phyloP scores from a whole-genome alignment of 2,113 vertebrate species.

The Calyptomena viridis region DNA sequence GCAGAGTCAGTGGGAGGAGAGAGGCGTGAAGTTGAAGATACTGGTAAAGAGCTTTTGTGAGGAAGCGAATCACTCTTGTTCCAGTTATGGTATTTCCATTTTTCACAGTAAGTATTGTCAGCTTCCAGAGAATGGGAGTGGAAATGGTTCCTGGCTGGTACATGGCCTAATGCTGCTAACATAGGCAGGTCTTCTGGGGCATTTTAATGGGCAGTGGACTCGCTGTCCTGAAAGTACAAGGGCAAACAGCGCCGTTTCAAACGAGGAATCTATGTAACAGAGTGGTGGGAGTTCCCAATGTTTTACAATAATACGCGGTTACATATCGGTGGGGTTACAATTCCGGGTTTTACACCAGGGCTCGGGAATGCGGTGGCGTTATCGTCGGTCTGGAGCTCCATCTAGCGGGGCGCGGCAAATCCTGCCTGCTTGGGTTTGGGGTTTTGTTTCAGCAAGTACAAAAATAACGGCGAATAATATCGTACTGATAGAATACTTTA shows the following conservation, averaged over 20 bases:
- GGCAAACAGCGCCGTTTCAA: neutral
- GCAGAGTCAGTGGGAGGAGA: neutral
- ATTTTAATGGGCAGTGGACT: neutral
- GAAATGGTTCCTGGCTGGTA: neutral
- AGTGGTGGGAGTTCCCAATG: neutral
- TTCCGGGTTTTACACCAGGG: neutral
- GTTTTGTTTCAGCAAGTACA: neutral
- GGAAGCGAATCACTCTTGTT: neutral
- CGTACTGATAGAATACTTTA: neutral
- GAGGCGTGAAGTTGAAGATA: neutral
- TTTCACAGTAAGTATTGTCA: conserved; percentile 59
- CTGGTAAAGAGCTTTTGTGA: neutral
- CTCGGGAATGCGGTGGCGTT: neutral
- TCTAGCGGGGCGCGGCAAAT: conserved; percentile 41
- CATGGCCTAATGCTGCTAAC: neutral
- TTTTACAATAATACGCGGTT: neutral
- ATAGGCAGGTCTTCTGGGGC: neutral
- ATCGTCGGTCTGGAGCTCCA: conserved; percentile 25
- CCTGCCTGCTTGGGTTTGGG: neutral
- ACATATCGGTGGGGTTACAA: neutral
- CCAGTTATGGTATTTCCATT: conserved; percentile 66
- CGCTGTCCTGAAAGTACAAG: neutral
- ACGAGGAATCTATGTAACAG: neutral
- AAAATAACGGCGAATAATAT: neutral
- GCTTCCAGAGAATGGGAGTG: neutral